Percentiles rank a stretch among this genome's conserved stretches.
These are phyloP conservation scores for Pristionchus exspectatus DNA, from an alignment of 2,888 invertebrate species.

Conservation along the genomic window DNA sequence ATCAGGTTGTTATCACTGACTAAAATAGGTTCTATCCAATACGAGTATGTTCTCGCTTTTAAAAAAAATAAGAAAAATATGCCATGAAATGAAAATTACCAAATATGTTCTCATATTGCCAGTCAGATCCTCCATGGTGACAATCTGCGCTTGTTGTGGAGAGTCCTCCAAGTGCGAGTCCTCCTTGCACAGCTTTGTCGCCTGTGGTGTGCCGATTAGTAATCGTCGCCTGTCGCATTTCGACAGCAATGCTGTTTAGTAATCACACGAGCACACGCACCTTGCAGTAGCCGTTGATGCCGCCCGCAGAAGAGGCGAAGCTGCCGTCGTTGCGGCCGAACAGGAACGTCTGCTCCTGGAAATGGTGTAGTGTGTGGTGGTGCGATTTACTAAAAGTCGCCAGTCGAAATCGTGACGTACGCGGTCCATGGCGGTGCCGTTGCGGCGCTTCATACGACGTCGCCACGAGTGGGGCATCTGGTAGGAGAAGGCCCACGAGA, in stretches of 20 bases:
- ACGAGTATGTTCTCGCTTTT: neutral
- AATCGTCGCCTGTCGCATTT: neutral
- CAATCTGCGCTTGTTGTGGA: conserved; percentile 62
- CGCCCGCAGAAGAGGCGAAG: conserved; percentile 57
- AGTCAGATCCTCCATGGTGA: conserved; percentile 71
- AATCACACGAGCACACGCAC: neutral
- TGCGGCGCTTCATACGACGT: conserved; percentile 43
- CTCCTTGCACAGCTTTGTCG: conserved; percentile 27
- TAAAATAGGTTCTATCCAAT: neutral
- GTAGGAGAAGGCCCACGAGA: conserved; percentile 73
- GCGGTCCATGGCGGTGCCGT: conserved; percentile 15
- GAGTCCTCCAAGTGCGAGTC: conserved; percentile 37
- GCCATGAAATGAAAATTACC: too few relatives aligned
- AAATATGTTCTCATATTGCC: conserved; percentile 63
- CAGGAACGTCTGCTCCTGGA: conserved; percentile 60
- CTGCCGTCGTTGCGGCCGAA: conserved; percentile 59
- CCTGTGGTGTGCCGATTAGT: neutral
- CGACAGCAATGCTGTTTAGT: neutral
- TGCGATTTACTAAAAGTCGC: conserved; percentile 8
- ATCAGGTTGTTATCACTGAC: neutral
- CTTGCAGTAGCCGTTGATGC: conserved; percentile 51
- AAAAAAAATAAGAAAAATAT: too few relatives aligned
- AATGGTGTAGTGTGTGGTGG: neutral
- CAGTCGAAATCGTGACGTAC: conserved; percentile 17
- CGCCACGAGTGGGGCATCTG: conserved; percentile 62